Base-by-base conservation (phyloP, 2,888 invertebrate genomes). In the Chelonus formosanus region DNA sequence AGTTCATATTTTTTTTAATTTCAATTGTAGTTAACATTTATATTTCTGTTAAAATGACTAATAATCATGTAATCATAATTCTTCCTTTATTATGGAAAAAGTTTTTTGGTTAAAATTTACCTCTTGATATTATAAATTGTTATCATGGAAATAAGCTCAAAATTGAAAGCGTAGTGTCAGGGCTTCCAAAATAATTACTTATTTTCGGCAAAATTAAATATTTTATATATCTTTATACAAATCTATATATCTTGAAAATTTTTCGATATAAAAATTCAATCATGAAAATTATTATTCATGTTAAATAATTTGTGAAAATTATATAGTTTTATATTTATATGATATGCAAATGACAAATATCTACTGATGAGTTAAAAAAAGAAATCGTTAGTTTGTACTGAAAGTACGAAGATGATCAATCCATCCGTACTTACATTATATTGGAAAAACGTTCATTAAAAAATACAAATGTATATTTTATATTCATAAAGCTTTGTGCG, bases 401-500 rank as follows among this genome's bases (percentile, higher is more conserved):
- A 31, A 48, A 10, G 48, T 10, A 48, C 31, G 10, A 44, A 44
- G 5, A 44, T n/a, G n/a, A 3, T 44, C n/a, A 44, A 44, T 44
- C 44, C 7, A 44, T n/a, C 5, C 5, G n/a, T 44, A 44, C 5
- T 7, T 44, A 44, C 5, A 44, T 44, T 5, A 44, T 3, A n/a
- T 8, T 48, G 48, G 5, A 6, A 53, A 59, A 62, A 45, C n/a
- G 44, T 61, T 45, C n/a, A 66, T 66, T 43, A 10, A 45, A 61
- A 32, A 61, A 52, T n/a, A 32, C 32, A 55, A 44, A 59, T 36
- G 32, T 44, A 65, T 58, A 65, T 54, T 67, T 64, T 56, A 35
- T 65, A 67, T 57, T 48, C 20, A 5, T 66, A 55, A 57, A 20
- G 36, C 63, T 60, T 60, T 66, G 66, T 66, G 56, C 43, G 62